phyloP scores from a whole-genome alignment of 2,113 vertebrate species.

The Neogale vison region DNA sequence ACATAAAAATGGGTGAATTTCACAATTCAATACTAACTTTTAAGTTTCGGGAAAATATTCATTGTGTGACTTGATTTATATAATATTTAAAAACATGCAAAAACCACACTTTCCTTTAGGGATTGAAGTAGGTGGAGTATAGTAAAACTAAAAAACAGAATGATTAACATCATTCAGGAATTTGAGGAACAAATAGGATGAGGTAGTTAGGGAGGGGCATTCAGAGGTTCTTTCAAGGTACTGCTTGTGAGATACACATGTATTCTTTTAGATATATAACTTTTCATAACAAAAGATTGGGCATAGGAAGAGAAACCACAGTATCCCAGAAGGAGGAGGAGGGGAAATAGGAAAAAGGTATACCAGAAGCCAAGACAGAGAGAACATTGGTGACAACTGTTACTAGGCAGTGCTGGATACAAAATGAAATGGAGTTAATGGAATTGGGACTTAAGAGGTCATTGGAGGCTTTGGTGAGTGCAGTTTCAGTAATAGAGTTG shows the following conservation, averaged over 20 bases:
- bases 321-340: not conserved
- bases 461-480: not conserved
- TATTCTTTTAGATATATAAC: not conserved
- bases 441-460: not conserved
- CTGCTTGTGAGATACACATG: not conserved
- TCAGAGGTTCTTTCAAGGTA: not conserved
- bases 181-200: not conserved
- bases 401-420: not conserved
- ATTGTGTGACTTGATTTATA: not conserved
- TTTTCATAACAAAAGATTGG: not conserved
- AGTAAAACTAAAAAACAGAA: not conserved
- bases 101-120: not conserved
- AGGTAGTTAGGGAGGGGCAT: not conserved
- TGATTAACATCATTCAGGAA: not conserved
- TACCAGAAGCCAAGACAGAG: not conserved
- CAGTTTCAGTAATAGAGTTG: not conserved
- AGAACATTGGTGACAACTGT: not conserved
- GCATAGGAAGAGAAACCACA: not conserved
- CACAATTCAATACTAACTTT: not conserved
- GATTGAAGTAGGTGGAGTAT: not conserved
- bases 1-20: conserved; percentile 1
- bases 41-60: not conserved
- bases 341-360: not conserved
- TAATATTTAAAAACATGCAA: not conserved
- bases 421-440: not conserved